Conservation (phyloP, 2,888 invertebrate genomes). For the Dinocampus coccinellae region DNA sequence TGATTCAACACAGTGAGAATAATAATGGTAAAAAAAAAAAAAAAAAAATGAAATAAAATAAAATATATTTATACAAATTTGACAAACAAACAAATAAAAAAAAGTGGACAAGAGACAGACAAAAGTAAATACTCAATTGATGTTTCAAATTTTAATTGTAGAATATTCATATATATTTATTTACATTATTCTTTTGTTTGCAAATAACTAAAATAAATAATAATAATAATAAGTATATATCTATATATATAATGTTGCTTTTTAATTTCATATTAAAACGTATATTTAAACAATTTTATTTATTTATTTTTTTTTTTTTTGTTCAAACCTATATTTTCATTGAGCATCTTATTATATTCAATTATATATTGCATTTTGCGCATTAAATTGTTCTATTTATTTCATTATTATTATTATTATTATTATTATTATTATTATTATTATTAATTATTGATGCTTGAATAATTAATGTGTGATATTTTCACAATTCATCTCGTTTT, state of each 20-base stretch:
- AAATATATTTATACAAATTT: background rate
- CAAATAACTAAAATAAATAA: background rate
- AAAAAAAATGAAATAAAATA: background rate
- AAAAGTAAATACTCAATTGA: constrained; percentile 8
- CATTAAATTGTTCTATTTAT: background rate
- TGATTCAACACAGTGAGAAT: too few species aligned
- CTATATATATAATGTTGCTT: background rate
- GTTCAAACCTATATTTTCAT: background rate
- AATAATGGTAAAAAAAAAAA: too few species aligned
- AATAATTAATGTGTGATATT: constrained; percentile 9
- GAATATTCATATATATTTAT: constrained; percentile 5
- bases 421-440: background rate
- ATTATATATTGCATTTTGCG: constrained; percentile 25
- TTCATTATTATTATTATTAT: background rate
- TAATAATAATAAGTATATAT: background rate
- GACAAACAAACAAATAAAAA: background rate
- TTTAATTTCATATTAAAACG: background rate
- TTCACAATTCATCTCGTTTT: constrained; percentile 16
- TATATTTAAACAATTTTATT: too few species aligned
- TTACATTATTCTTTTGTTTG: background rate
- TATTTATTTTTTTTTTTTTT: background rate
- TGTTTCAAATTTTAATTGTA: constrained; percentile 15
- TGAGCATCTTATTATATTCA: background rate
- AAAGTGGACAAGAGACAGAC: background rate
- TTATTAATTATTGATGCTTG: constrained; percentile 21